Conservation (phyloP, 2,113 vertebrate genomes). For the Amphilophus citrinellus region DNA sequence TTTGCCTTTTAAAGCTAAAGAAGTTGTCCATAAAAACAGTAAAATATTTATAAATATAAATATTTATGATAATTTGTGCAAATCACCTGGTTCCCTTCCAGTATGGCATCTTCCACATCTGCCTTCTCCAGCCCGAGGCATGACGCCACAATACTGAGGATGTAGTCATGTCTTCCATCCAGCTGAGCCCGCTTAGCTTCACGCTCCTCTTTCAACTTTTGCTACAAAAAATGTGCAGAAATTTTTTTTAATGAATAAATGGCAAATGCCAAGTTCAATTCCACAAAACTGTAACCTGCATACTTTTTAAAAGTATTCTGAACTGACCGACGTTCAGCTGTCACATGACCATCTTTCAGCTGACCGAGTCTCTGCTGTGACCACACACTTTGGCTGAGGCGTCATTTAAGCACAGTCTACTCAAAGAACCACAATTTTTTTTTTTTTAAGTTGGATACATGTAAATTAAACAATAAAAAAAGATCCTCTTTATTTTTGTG, state of each 20-base stretch:
- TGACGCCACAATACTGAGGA: constrained; percentile 86
- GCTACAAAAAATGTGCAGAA: constrained; percentile 78
- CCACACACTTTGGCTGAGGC: constrained; percentile 28
- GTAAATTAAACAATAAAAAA: background rate
- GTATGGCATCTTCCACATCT: constrained; percentile 91
- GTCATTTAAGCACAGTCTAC: constrained; percentile 17
- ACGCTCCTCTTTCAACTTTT: constrained; percentile 93
- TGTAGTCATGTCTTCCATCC: constrained; percentile 90
- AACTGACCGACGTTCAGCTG: background rate
- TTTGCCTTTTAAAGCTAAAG: background rate
- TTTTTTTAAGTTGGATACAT: background rate
- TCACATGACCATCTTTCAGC: background rate
- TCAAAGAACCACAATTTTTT: background rate
- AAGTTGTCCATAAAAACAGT: background rate
- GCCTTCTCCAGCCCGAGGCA: constrained; percentile 87
- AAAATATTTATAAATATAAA: too few relatives aligned
- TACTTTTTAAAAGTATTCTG: background rate
- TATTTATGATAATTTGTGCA: background rate
- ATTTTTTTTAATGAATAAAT: background rate
- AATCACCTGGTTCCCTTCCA: constrained; percentile 91
- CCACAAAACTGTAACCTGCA: background rate
- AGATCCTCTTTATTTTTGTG: background rate
- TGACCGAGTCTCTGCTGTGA: constrained; percentile 39
- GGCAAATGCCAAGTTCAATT: background rate
- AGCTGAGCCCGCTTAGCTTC: constrained; percentile 89